Base-by-base conservation (phyloP, 2,797 vertebrate species). In the Enteromius afrohamiltoni region DNA sequence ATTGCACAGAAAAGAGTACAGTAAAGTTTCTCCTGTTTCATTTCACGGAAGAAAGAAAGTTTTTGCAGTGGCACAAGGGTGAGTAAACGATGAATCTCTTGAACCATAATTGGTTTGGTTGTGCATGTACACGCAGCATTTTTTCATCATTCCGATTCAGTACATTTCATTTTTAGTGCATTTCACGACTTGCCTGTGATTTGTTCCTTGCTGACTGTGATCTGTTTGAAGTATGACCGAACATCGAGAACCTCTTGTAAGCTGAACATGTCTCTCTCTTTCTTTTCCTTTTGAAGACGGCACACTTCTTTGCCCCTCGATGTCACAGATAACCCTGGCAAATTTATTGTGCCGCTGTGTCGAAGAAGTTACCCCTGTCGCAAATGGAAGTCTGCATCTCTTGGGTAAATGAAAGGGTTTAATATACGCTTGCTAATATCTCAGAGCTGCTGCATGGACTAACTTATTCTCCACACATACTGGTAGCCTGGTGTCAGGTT, bases 321-420 rank as follows among this genome's bases (percentile, higher is more conserved):
- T 68, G 92, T 93, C 89, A 93, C 91, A 87, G 91, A 93, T 88
- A 91, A 90, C 88, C 93, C 91, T 70, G 89, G 90, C 87, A 91
- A 80, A 89, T 91, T 93, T 80, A 87, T 91, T 84, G 88, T 86
- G 79, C 90, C 92, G 86, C 91, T 90, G 37, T 91, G 90, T 91
- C 90, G 93, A 87, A 93, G 94, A 92, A 90, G 92, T 90, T 93
- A 94, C 89, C 94, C 94, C 90, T 93, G 93, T 92, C 92, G 90
- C 86, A 93, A 94, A 91, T 95, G 94, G 95, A 95, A 93, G 88
- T 95, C 94, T 7, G 91, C 94, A 85, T 94, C 94, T 55, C 93
- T 93, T 89, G 93, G 95, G 94, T 95, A 95, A 94, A 93, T 90
- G 37, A 1, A 88, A 87, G 64, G 77, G 47, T 88, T 92, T 92